phyloP scores from a whole-genome alignment of 2,888 invertebrate species.

The Caenorhabditis sp. region DNA sequence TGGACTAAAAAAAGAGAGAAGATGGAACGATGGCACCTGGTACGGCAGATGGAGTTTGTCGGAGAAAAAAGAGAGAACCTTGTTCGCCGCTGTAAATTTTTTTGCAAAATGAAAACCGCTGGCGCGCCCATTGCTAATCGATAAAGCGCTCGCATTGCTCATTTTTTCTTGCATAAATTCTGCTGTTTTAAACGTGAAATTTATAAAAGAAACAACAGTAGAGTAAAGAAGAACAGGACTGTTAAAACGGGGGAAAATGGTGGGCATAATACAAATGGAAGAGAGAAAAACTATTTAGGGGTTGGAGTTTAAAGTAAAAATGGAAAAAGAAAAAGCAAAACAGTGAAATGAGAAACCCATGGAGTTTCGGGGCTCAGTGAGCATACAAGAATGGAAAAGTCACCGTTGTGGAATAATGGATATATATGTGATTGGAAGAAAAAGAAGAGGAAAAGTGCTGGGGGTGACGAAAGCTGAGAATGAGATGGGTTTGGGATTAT shows the following conservation, averaged over 20 bases:
- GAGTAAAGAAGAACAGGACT: constrained; percentile 33
- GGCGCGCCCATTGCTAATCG: no score
- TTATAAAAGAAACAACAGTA: constrained; percentile 36
- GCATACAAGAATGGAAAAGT: constrained; percentile 28
- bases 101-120: no score
- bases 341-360: constrained; percentile 49
- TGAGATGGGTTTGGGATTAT: constrained; percentile 24
- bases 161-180: no score
- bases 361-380: constrained; percentile 39
- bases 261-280: constrained; percentile 4
- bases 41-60: no score
- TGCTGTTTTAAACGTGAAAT: constrained; percentile 2
- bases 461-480: constrained; percentile 34
- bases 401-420: constrained; percentile 41
- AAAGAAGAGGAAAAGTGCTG: background rate
- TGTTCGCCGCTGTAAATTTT: no score
- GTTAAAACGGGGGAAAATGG: constrained; percentile 44
- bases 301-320: background rate
- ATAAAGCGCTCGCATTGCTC: no score
- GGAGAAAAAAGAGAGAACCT: no score
- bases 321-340: constrained; percentile 1
- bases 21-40: no score
- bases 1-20: no score
- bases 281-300: constrained; percentile 9
- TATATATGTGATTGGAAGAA: background rate